A percentile compares a stretch with the other conserved stretches of the same genome.
Evolutionary conservation across 2,113 vertebrate genomes (phyloP).

Genomic region (Diphyllodes magnificus): DNA sequence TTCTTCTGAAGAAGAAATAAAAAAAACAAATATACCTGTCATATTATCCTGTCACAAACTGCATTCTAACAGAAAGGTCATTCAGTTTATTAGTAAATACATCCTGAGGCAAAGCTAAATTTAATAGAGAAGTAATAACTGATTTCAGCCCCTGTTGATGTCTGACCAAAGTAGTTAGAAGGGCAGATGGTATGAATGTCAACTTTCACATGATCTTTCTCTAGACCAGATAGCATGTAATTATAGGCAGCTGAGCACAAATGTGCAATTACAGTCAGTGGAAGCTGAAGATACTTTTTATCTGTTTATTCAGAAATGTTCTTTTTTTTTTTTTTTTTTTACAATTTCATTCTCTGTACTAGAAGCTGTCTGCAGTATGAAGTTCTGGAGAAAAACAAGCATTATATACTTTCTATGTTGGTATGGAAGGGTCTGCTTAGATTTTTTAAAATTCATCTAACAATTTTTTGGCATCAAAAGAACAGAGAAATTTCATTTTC

Average conservation of each 20-base stretch:
- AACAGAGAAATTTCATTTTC: background rate
- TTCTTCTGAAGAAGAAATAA: background rate
- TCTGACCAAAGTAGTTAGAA: slow-evolving; percentile 59
- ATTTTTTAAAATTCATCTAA: background rate
- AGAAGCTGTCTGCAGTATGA: background rate
- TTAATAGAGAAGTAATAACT: slow-evolving; percentile 61
- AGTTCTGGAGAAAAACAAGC: background rate
- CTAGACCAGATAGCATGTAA: slow-evolving; percentile 49
- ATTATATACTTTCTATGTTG: background rate
- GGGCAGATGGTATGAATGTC: slow-evolving; percentile 54
- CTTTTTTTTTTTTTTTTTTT: background rate
- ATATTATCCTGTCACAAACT: slow-evolving; percentile 37
- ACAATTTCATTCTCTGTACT: background rate
- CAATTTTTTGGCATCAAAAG: background rate
- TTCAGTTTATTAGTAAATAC: slow-evolving; percentile 54
- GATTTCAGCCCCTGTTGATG: slow-evolving; percentile 12
- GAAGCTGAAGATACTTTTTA: background rate
- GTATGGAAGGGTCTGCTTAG: background rate
- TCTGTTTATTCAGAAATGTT: background rate
- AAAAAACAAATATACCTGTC: slow-evolving; percentile 22
- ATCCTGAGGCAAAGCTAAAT: slow-evolving; percentile 58
- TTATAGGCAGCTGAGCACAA: slow-evolving; percentile 48
- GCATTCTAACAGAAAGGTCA: slow-evolving; percentile 58
- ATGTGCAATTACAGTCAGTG: background rate
- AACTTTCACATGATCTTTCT: slow-evolving; percentile 46